A percentile compares a stretch with the other conserved stretches of the same genome.
phyloP scores from a whole-genome alignment of 2,797 vertebrate species.

The Danio albolineatus region DNA sequence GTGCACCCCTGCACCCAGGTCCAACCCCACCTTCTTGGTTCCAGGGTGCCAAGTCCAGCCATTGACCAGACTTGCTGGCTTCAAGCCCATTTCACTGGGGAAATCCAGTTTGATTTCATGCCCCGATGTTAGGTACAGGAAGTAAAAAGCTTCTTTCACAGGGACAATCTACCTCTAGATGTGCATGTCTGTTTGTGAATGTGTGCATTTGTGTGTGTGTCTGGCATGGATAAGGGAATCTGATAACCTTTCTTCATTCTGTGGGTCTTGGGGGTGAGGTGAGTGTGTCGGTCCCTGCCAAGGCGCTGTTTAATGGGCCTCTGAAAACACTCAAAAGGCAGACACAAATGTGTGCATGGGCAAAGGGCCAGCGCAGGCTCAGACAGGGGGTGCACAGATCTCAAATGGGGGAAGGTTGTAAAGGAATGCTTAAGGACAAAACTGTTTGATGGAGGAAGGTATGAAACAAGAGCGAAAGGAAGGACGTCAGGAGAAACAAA shows the following conservation, averaged over 20 bases:
- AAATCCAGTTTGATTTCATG: slow-evolving; percentile 77
- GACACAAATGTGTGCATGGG: slow-evolving; percentile 91
- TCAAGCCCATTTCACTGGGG: slow-evolving; percentile 55
- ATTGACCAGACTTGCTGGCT: slow-evolving; percentile 40
- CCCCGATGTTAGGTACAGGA: slow-evolving; percentile 66
- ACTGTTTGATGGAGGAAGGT: slow-evolving; percentile 72
- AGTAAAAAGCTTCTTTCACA: slow-evolving; percentile 64
- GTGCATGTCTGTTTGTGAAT: slow-evolving; percentile 41
- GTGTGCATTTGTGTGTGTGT: slow-evolving; percentile 57
- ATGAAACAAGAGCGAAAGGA: slow-evolving; percentile 30
- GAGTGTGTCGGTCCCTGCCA: slow-evolving; percentile 87
- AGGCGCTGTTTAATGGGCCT: slow-evolving; percentile 89
- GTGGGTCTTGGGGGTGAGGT: slow-evolving; percentile 85
- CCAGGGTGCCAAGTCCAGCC: slow-evolving; percentile 30
- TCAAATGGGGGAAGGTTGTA: slow-evolving; percentile 79
- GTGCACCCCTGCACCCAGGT: slow-evolving; percentile 54
- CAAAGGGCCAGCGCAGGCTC: slow-evolving; percentile 84
- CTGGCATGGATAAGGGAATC: slow-evolving; percentile 86
- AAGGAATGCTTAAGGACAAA: slow-evolving; percentile 83
- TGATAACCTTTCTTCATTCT: slow-evolving; percentile 85
- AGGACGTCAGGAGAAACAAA: slow-evolving; percentile 43
- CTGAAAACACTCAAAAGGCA: slow-evolving; percentile 88
- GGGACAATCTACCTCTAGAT: slow-evolving; percentile 61
- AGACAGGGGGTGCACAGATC: slow-evolving; percentile 67
- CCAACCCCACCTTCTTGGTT: slow-evolving; percentile 38